These are phyloP conservation scores for Lithophane ornitopus DNA, from an alignment of 2,888 invertebrate genomes.

Conservation along the genomic window DNA sequence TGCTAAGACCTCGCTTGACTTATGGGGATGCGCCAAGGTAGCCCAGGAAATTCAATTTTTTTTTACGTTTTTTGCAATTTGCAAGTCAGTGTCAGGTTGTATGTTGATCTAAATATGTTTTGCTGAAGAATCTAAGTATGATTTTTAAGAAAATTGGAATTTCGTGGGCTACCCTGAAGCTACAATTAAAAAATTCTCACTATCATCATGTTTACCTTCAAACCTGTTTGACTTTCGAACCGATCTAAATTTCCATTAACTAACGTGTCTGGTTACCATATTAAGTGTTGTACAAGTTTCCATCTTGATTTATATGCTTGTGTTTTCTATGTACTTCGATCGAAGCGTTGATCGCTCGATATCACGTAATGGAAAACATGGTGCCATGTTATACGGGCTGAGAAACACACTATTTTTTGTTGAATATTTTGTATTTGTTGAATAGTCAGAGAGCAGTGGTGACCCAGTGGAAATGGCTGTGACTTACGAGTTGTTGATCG, in stretches of 20 bases:
- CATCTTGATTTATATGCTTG: constrained; percentile 69
- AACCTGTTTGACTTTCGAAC: constrained; percentile 54
- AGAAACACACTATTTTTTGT: constrained; percentile 21
- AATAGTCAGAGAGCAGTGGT: not conserved
- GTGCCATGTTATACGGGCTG: constrained; percentile 35
- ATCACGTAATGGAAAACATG: constrained; percentile 64
- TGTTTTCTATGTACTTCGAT: constrained; percentile 56
- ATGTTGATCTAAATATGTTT: no score
- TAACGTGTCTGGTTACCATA: constrained; percentile 73
- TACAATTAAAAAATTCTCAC: constrained; percentile 35
- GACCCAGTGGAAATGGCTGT: not conserved
- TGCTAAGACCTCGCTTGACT: constrained; percentile 2
- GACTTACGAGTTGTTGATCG: no score
- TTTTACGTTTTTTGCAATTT: no score
- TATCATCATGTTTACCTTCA: constrained; percentile 37
- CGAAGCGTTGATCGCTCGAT: constrained; percentile 48
- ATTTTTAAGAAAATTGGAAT: no score
- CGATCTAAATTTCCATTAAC: constrained; percentile 52
- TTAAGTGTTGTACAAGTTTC: constrained; percentile 71
- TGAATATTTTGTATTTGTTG: not conserved
- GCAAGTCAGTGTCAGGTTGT: no score
- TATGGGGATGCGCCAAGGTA: not conserved
- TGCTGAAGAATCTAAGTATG: no score
- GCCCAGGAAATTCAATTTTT: no score
- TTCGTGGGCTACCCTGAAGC: no score